A percentile compares a stretch with the other conserved stretches of the same genome.
Evolutionary conservation across 2,113 vertebrate genomes (phyloP).

Genomic region (Sakesphorus luctuosus): DNA sequence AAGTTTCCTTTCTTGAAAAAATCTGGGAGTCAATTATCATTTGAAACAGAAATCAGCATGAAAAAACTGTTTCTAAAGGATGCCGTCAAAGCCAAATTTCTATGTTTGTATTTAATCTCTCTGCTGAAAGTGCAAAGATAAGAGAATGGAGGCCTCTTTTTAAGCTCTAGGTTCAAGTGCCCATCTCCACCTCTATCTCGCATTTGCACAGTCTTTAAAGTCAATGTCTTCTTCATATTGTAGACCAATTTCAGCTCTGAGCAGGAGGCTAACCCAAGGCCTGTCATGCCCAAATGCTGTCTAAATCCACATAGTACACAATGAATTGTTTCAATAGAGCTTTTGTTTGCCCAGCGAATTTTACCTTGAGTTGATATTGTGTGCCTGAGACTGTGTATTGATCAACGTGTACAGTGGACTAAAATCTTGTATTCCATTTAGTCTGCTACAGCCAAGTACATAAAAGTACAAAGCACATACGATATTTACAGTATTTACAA

Average conservation of each 20-base stretch:
- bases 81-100: not conserved
- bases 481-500: not conserved
- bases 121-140: not conserved
- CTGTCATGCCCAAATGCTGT: not conserved
- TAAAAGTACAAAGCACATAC: not conserved
- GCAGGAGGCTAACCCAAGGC: not conserved
- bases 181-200: not conserved
- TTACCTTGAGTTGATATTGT: not conserved
- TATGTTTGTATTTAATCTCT: not conserved
- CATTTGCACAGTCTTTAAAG: not conserved
- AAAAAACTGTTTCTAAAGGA: not conserved
- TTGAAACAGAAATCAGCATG: not conserved
- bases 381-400: not conserved
- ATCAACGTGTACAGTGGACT: not conserved
- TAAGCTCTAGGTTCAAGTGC: not conserved
- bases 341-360: not conserved
- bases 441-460: not conserved
- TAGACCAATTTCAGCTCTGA: not conserved
- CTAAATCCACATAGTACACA: not conserved
- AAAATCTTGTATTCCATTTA: not conserved
- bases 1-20: conserved; percentile 1
- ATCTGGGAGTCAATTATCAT: not conserved
- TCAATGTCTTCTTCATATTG: not conserved
- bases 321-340: not conserved
- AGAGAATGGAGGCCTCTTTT: not conserved